Base-by-base conservation (phyloP, 2,113 vertebrate genomes). In the Sciurus niger region DNA sequence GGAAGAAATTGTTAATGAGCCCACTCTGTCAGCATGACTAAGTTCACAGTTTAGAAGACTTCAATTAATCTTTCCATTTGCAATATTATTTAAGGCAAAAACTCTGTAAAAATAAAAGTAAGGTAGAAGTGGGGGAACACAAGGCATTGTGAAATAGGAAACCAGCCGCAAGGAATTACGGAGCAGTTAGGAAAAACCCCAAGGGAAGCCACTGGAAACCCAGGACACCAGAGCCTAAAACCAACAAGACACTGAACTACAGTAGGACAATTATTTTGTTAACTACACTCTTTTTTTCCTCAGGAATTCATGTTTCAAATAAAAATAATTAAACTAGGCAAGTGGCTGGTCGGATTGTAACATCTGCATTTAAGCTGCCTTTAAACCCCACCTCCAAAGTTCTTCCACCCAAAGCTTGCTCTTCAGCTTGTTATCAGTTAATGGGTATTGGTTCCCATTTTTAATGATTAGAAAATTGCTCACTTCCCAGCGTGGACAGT, bases 31-130 rank as follows among this genome's bases (percentile, higher is more conserved):
- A 1, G 70, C 73, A 58, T 87, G 93, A 70, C 94, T 68, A 88
- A 24, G 4, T 77, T 96, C 96, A 84, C 11, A 48, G 84, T 67
- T 48, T 68, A 65, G 40, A 93, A 90, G 92, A 72, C 79, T 89
- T 84, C 86, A 51, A 95, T 97, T 84, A 84, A 76, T 83, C 78
- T 58, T 86, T 78, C 72, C 70, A 90, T 95, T 89, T 97, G 95
- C 89, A 8, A 5, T 28, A 0, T 89, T 18, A 70, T 86, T 90
- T 95, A 92, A 92, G 55, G 80, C 0, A 55, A 97, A 93, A 97
- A 96, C 84, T 17, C 1, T 48, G 2, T 37, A 74, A 86, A 78
- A 43, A 30, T 4, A 28, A 53, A 93, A 40, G 68, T 46, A 24
- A 34, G 46, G 40, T 20, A 4, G 92, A 60, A 89, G 90, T 58